These are phyloP conservation scores for Platorchestia sp. DNA, from an alignment of 1,140 invertebrate species.

Conservation along the genomic window DNA sequence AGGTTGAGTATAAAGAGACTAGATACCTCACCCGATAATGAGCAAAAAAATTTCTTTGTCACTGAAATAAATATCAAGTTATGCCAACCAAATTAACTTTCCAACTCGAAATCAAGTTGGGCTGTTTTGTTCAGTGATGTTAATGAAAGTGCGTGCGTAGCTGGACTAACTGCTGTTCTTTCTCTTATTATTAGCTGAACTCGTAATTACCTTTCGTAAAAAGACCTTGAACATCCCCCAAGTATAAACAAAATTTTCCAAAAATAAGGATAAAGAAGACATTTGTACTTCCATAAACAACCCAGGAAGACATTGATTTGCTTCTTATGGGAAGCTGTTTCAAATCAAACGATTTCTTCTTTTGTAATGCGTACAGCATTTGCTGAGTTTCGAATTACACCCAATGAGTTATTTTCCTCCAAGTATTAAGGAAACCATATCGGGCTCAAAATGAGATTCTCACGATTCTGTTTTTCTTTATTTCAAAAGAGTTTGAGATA, in stretches of 20 bases:
- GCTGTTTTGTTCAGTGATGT: neutral
- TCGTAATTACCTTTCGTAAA: neutral
- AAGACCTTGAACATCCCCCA: neutral
- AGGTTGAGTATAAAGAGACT: neutral
- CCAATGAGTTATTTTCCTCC: no score
- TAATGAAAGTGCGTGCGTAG: neutral
- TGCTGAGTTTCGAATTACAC: neutral
- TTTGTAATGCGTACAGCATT: neutral
- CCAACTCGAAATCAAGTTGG: neutral
- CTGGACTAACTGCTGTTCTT: neutral
- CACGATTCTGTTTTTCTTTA: no score
- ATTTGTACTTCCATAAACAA: neutral
- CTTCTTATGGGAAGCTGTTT: neutral
- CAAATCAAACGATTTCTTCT: neutral
- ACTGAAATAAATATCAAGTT: neutral
- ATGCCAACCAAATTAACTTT: neutral
- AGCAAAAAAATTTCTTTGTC: no score
- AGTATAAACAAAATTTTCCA: neutral
- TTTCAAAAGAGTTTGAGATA: no score
- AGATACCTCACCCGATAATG: no score
- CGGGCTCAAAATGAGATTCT: no score
- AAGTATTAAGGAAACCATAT: no score
- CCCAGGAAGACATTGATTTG: neutral
- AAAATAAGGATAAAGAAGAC: neutral
- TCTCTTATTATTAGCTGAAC: neutral